Evolutionary conservation across 2,113 vertebrate species (phyloP), one percentile per base, ranked within the genome.

Genomic region (Phylloscopus trochilus): DNA sequence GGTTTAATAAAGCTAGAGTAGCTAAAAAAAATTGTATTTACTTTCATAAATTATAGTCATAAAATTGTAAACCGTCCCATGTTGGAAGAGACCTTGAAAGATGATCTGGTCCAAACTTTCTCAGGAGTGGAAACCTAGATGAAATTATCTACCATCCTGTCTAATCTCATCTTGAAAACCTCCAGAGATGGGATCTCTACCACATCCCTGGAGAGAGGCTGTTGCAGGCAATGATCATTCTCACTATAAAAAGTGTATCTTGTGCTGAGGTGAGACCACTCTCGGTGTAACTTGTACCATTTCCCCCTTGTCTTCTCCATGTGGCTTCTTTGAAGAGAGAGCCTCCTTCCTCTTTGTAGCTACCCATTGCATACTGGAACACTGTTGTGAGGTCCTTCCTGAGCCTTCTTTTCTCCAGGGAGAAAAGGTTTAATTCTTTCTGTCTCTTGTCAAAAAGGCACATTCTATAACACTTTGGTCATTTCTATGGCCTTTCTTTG

Each of bases 241-340:
- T 69, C 28, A 33, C 22, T 26, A 2, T 46, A n/a, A 70, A 80
- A 51, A 37, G 12, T 39, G 2, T 63, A 0, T 56, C 10, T 53
- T 51, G 10, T 8, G 15, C 46, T 58, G 31, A 67, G 31, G 49
- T 59, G 39, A 91, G 83, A 35, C 16, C 4, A 59, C 30, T 64
- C 20, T 19, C 0, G 0, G 3, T 69, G 8, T 49, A 60, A 9
- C 8, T 52, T 64, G 13, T 60, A 18, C 9, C 24, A 2, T 17
- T 39, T 43, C 17, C 4, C 6, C 5, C 7, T 64, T 64, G 43
- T 37, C 39, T 75, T 75, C 37, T 88, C 31, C 20, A 4, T 22
- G 70, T 49, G 37, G 13, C 31, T 46, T 13, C 47, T 74, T 53
- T 41, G 66, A 74, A 58, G 52, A 67, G 43, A 35, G 11, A 62